Evolutionary conservation across 2,888 invertebrate genomes (phyloP), one percentile per base, ranked within the genome.

Genomic region (Leptarthrus brevirostris): DNA sequence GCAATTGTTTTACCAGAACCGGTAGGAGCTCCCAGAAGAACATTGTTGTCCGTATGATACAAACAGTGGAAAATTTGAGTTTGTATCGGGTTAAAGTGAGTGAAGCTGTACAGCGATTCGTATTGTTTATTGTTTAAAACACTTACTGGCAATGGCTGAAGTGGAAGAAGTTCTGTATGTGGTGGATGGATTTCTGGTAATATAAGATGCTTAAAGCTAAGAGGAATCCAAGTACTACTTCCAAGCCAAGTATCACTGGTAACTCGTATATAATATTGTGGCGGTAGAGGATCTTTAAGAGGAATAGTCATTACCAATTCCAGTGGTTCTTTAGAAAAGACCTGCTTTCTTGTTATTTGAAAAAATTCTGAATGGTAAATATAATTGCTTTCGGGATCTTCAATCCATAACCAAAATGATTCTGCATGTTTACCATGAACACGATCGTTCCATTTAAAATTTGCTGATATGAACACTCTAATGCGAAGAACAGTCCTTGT

Each of bases 1-100:
- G 95, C 97, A 56, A 98, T 95, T 0, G 99, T 99, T 88, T 99
- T 99, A 40, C 99, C 99, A 0, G 97, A 97, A 0, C 96, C 96
- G 0, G 84, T 85, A 3, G 84, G 84, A 0, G 98, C 98, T 0
- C 97, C 97, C 3, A 99, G 86, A 22, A 99, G 86, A 5, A 97
- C 93, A 82, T 98, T 98, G 79, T 91, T 90, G 80, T 99, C 96
- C 0, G 96, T 96, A 82, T 98, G 94, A 85, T 97, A 99, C 4
- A 99, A 86, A 56, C 95, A 93, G 84, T 98, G 96, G 84, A 99
- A 99, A 77, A 99, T 93, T 87, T 99, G 98, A 0, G 97, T 97
- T 86, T 98, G 98, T 78, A 99, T 96, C 0, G 98, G 97, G 86
- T 99, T 99, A 87, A 99, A 99, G 83, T 97, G 97, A 0, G 91